Conservation (phyloP, 2,113 vertebrate species). For the Turnix velox region DNA sequence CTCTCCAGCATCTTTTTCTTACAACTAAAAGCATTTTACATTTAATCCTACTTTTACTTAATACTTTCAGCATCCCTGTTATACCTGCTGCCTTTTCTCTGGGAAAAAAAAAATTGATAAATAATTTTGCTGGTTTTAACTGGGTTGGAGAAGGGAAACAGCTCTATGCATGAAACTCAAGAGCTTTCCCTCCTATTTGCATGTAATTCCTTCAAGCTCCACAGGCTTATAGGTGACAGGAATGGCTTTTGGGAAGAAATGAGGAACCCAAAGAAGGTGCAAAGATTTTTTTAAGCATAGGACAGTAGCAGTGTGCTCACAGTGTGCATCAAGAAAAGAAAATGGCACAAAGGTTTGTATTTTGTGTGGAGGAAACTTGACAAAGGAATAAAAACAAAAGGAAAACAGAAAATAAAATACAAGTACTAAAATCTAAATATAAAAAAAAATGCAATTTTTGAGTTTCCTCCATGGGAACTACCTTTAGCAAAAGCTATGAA, state of each 20-base stretch:
- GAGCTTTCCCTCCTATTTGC: not conserved
- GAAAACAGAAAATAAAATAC: not conserved
- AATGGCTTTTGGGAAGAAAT: not conserved
- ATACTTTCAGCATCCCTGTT: not conserved
- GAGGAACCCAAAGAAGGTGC: not conserved
- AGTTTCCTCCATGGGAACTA: not conserved
- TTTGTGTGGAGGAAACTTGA: not conserved
- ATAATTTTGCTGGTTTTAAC: not conserved
- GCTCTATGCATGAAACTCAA: not conserved
- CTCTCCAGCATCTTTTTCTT: not conserved
- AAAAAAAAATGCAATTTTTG: not conserved
- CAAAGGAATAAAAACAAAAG: not conserved
- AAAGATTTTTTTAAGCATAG: not conserved
- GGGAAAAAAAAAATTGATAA: not conserved
- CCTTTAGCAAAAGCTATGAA: not conserved
- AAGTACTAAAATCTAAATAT: too few species aligned
- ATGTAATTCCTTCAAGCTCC: not conserved
- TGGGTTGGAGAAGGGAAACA: not conserved
- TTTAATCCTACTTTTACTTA: not conserved
- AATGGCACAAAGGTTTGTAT: not conserved
- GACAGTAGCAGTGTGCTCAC: not conserved
- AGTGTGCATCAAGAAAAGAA: not conserved
- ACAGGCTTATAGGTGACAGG: not conserved
- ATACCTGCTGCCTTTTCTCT: not conserved
- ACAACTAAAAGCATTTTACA: not conserved